A percentile compares a stretch with the other conserved stretches of the same genome.
These are phyloP conservation scores for Sarcophilus harrisii DNA, from an alignment of 2,797 vertebrate genomes.

Conservation along the genomic window DNA sequence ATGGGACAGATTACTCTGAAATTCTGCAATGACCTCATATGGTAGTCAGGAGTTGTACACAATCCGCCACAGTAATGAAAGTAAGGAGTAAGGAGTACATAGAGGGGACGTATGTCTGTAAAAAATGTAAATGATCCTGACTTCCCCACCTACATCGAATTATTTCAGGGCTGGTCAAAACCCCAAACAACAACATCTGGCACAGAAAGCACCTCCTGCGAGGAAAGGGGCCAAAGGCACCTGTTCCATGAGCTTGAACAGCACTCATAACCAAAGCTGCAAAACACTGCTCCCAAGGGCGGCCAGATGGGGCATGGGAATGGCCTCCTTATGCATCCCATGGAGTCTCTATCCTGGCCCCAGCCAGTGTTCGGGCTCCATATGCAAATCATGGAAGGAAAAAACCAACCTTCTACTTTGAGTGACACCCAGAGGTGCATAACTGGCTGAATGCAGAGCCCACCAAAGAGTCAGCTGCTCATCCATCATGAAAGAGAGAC, in stretches of 20 bases:
- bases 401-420: neutral
- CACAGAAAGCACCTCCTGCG: neutral
- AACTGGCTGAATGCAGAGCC: neutral
- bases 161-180: conserved; percentile 2
- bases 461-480: neutral
- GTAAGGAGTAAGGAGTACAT: neutral
- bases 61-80: neutral
- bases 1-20: neutral
- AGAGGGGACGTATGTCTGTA: neutral
- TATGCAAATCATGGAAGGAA: neutral
- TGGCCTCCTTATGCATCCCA: neutral
- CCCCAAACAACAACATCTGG: neutral
- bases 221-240: neutral
- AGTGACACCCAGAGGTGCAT: neutral
- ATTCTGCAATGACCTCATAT: neutral
- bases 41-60: neutral
- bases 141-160: neutral
- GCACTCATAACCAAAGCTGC: neutral
- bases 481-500: neutral
- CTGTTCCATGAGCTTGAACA: neutral
- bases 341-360: neutral
- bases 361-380: neutral
- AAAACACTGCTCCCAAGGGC: neutral
- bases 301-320: neutral
- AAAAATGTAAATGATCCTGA: neutral